These are phyloP conservation scores for Andrena praecox DNA, from an alignment of 2,888 invertebrate genomes.

Conservation along the genomic window DNA sequence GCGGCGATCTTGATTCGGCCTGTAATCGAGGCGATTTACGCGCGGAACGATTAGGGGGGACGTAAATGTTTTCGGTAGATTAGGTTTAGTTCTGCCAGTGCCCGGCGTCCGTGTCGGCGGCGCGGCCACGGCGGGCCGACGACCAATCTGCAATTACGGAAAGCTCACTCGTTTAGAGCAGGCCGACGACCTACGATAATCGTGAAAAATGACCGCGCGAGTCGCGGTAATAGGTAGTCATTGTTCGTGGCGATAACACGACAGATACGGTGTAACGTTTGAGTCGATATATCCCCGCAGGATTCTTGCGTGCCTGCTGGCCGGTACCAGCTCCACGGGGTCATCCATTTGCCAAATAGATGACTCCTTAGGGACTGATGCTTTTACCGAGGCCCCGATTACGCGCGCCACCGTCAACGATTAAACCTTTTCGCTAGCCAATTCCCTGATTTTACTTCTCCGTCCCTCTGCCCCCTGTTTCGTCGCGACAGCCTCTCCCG, in stretches of 20 bases:
- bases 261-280: conserved; percentile 59
- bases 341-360: conserved; percentile 72
- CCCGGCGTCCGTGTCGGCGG: background rate
- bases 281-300: conserved; percentile 64
- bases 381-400: conserved; percentile 52
- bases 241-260: conserved; percentile 54
- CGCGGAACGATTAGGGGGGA: conserved; percentile 42
- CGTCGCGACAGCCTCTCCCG: background rate
- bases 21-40: conserved; percentile 50
- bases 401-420: conserved; percentile 23
- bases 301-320: conserved; percentile 65
- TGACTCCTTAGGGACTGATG: conserved; percentile 71
- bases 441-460: conserved; percentile 16
- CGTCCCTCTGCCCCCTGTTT: background rate
- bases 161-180: conserved; percentile 18
- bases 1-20: conserved; percentile 43
- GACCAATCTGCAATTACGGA: conserved; percentile 52
- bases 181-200: conserved; percentile 58
- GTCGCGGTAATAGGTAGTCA: conserved; percentile 59
- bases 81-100: conserved; percentile 5
- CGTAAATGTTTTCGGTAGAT: conserved; percentile 53
- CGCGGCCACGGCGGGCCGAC: background rate
- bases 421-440: conserved; percentile 43
- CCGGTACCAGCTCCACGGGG: conserved; percentile 40
- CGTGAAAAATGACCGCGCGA: conserved; percentile 53